phyloP scores from a whole-genome alignment of 1,140 invertebrate species.

The Leguminivora glycinivorella region DNA sequence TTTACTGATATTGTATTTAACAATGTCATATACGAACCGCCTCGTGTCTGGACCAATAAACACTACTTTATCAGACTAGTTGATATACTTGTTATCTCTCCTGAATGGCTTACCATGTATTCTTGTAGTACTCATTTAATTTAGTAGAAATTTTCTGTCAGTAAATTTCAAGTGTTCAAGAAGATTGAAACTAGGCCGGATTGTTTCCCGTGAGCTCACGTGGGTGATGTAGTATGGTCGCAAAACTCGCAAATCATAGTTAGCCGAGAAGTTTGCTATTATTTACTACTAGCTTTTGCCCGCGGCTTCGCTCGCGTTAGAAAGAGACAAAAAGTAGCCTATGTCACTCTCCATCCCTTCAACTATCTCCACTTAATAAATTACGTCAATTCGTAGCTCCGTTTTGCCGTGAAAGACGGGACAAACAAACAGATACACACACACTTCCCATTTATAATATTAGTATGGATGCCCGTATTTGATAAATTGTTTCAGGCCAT shows the following conservation, averaged over 20 bases:
- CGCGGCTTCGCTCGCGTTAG: no score
- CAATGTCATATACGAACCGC: neutral
- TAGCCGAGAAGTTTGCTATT: neutral
- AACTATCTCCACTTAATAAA: no score
- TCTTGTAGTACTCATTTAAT: neutral
- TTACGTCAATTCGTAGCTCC: no score
- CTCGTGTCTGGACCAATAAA: slow-evolving; percentile 4
- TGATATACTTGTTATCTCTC: neutral
- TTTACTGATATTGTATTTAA: neutral
- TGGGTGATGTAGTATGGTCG: neutral
- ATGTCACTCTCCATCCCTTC: no score
- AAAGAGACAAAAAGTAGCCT: no score
- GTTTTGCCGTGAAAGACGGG: no score
- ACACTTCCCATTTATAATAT: no score
- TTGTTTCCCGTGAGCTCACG: neutral
- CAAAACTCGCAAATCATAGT: slow-evolving; percentile 2
- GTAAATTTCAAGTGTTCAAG: neutral
- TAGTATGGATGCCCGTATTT: neutral
- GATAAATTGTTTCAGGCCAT: neutral
- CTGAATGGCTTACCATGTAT: neutral
- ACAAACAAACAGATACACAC: no score
- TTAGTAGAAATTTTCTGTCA: neutral
- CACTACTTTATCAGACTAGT: neutral
- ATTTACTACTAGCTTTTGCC: no score
- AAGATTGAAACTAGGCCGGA: neutral